Percentiles rank a stretch among this genome's conserved stretches.
Evolutionary conservation across 1,140 invertebrate genomes (phyloP).

Genomic region (Stegodyphus dumicola): DNA sequence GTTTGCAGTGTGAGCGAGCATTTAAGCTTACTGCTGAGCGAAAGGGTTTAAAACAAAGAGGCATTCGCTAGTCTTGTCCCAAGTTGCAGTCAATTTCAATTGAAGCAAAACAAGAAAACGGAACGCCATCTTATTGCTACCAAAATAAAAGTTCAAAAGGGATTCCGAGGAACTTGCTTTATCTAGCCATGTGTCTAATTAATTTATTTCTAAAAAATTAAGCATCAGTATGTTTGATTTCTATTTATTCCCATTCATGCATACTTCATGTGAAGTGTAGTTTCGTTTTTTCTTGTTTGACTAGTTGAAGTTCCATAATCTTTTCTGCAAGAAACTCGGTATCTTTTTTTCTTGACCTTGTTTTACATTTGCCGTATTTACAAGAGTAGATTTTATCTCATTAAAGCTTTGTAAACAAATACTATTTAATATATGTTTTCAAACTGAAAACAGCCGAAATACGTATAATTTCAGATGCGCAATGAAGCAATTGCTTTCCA

Average conservation of each 20-base stretch:
- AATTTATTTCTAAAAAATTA: slow-evolving; percentile 17
- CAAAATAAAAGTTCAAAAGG: background rate
- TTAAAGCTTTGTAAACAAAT: too few species aligned
- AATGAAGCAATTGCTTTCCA: too few species aligned
- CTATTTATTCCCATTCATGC: background rate
- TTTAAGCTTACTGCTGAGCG: background rate
- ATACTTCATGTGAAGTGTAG: background rate
- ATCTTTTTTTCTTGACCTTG: too few species aligned
- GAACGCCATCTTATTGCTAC: background rate
- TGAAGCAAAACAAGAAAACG: slow-evolving; percentile 1
- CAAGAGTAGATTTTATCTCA: too few species aligned
- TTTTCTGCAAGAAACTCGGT: too few species aligned
- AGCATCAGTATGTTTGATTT: background rate
- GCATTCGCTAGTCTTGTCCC: background rate
- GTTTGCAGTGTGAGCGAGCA: background rate
- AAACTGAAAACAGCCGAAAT: too few species aligned
- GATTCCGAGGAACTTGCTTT: background rate
- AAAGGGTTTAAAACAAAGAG: background rate
- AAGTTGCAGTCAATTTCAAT: background rate
- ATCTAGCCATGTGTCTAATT: background rate
- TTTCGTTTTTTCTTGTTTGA: too few species aligned
- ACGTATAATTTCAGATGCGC: too few species aligned
- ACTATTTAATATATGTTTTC: too few species aligned
- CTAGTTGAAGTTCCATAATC: too few species aligned
- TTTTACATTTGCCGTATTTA: too few species aligned